phyloP scores from a whole-genome alignment of 2,797 vertebrate species.

The Hirundo rustica region DNA sequence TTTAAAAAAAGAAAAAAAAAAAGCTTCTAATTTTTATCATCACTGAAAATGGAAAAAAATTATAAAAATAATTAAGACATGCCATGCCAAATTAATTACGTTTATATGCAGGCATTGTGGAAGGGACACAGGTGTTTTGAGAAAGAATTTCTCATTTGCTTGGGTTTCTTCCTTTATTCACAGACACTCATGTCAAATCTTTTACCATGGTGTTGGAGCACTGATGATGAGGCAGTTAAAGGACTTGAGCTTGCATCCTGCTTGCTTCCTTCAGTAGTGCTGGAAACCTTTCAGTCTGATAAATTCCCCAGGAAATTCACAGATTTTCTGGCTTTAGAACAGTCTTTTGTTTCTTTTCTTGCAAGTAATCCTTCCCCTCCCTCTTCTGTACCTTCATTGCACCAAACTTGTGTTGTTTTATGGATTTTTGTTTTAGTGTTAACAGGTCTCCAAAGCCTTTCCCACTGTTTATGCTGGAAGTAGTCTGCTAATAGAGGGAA shows the following conservation, averaged over 20 bases:
- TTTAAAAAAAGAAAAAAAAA: background rate
- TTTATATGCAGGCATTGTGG: background rate
- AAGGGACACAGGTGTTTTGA: background rate
- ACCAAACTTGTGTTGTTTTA: background rate
- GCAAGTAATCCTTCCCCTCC: background rate
- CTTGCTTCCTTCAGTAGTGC: background rate
- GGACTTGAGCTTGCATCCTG: background rate
- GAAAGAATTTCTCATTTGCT: background rate
- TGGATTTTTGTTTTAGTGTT: background rate
- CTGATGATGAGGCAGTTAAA: background rate
- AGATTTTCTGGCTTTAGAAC: background rate
- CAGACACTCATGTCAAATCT: background rate
- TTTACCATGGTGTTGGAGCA: background rate
- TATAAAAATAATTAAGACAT: background rate
- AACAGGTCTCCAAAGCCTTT: constrained; percentile 2
- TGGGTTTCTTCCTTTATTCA: background rate
- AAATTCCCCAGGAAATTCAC: background rate
- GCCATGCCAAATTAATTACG: background rate
- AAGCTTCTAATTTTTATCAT: background rate
- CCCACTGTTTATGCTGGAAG: background rate
- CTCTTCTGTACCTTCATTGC: background rate
- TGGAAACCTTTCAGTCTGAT: background rate
- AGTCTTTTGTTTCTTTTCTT: background rate
- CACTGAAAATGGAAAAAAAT: background rate
- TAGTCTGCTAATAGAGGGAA: background rate